These are phyloP conservation scores for Mastomys natalensis DNA, from an alignment of 2,113 vertebrate genomes.

Conservation along the genomic window DNA sequence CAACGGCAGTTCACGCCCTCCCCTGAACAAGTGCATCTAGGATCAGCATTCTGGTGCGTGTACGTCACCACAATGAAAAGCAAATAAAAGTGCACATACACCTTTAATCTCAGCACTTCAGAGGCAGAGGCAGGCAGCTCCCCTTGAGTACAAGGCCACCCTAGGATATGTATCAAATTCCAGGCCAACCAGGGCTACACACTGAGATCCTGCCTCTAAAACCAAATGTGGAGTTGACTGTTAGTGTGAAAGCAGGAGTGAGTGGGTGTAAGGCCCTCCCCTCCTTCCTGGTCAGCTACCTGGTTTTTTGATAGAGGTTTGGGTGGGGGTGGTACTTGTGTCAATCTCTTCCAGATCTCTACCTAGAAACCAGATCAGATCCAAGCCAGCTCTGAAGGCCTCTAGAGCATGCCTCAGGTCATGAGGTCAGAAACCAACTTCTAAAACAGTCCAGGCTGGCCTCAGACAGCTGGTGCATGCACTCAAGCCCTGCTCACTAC, in stretches of 20 bases:
- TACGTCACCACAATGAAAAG: background rate
- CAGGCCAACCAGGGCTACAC: background rate
- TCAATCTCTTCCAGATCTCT: background rate
- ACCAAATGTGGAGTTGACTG: background rate
- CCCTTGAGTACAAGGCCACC: background rate
- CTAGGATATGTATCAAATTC: background rate
- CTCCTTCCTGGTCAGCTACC: background rate
- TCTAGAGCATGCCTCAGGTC: background rate
- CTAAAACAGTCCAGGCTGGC: background rate
- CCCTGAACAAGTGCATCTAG: background rate
- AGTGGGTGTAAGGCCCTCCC: background rate
- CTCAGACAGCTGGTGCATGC: background rate
- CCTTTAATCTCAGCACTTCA: background rate
- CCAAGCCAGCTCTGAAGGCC: background rate
- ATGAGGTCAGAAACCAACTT: background rate
- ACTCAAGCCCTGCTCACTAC: background rate
- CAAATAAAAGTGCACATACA: background rate
- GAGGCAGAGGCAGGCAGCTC: background rate
- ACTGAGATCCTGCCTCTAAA: background rate
- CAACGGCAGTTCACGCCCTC: background rate
- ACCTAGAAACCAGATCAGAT: background rate
- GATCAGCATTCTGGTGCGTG: background rate
- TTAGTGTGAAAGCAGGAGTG: background rate
- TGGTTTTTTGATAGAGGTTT: background rate
- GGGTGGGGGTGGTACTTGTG: background rate